A percentile compares a stretch with the other conserved stretches of the same genome.
Conservation (phyloP, 2,888 invertebrate species). For the Patella pellucida region DNA sequence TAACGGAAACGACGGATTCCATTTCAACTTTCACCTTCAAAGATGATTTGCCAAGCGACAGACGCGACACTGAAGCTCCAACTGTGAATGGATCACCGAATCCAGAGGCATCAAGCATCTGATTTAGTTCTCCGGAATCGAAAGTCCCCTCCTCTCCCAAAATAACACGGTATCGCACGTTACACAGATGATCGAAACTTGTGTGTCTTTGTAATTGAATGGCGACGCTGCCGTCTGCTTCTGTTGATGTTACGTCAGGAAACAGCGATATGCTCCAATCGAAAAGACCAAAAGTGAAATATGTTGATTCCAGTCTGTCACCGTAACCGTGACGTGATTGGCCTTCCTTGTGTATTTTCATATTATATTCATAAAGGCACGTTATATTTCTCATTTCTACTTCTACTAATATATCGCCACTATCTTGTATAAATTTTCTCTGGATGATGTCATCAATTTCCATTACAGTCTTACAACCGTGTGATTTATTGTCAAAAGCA, state of each 20-base stretch:
- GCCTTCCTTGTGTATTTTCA: constrained; percentile 75
- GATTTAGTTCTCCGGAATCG: constrained; percentile 62
- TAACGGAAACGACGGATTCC: constrained; percentile 80
- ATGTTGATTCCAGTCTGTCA: constrained; percentile 76
- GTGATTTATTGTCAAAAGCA: constrained; percentile 61
- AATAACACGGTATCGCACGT: constrained; percentile 78
- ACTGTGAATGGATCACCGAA: constrained; percentile 59
- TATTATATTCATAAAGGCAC: constrained; percentile 82
- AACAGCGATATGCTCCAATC: constrained; percentile 81
- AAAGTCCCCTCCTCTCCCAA: constrained; percentile 70
- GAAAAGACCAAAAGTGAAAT: constrained; percentile 84
- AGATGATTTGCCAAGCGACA: constrained; percentile 56
- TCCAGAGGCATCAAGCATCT: constrained; percentile 62
- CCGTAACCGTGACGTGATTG: constrained; percentile 48
- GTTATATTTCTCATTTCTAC: constrained; percentile 82
- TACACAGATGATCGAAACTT: constrained; percentile 85
- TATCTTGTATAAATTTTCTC: constrained; percentile 83
- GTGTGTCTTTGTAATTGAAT: constrained; percentile 79
- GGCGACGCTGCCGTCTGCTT: constrained; percentile 65
- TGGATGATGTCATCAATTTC: constrained; percentile 63
- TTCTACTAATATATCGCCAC: constrained; percentile 85
- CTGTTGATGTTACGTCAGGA: constrained; percentile 58
- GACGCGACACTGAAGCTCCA: constrained; percentile 52
- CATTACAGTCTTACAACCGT: constrained; percentile 66
- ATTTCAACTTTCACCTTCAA: constrained; percentile 82